Evolutionary conservation across 2,888 invertebrate species (phyloP).

Genomic region (Vesta saturnalis): DNA sequence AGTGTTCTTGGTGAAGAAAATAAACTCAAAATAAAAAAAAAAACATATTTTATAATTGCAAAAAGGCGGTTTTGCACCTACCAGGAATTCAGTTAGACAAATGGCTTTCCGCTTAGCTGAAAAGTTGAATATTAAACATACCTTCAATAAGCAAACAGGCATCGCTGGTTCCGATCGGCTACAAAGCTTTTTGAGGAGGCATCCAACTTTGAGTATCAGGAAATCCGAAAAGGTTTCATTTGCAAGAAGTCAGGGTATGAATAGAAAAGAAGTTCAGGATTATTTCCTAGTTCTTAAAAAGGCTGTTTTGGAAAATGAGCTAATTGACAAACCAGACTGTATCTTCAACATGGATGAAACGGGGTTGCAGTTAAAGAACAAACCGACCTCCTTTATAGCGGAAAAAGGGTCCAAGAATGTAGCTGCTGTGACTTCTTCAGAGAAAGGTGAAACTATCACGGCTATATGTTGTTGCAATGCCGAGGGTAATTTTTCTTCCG

Average conservation of each 20-base stretch:
- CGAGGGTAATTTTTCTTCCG: not conserved
- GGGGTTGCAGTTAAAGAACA: not conserved
- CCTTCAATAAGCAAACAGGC: not conserved
- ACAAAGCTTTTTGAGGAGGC: not conserved
- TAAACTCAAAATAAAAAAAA: too few species aligned
- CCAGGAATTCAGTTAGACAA: not conserved
- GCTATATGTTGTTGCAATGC: too few species aligned
- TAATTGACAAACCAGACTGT: too few species aligned
- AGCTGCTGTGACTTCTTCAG: too few species aligned
- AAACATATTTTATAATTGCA: too few species aligned
- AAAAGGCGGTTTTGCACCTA: not conserved
- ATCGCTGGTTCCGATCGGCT: not conserved
- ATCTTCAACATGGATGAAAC: not conserved
- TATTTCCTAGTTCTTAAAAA: not conserved
- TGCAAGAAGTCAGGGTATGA: too few species aligned
- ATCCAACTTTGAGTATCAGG: not conserved
- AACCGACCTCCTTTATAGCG: too few species aligned
- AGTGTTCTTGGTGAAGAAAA: too few species aligned
- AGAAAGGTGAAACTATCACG: too few species aligned
- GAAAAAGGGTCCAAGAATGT: too few species aligned
- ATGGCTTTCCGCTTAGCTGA: not conserved
- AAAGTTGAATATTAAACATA: not conserved
- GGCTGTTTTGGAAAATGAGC: not conserved
- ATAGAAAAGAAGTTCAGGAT: not conserved
- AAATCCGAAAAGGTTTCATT: too few species aligned